Conservation (phyloP, 1,140 invertebrate species). For the Bombus fervidus region DNA sequence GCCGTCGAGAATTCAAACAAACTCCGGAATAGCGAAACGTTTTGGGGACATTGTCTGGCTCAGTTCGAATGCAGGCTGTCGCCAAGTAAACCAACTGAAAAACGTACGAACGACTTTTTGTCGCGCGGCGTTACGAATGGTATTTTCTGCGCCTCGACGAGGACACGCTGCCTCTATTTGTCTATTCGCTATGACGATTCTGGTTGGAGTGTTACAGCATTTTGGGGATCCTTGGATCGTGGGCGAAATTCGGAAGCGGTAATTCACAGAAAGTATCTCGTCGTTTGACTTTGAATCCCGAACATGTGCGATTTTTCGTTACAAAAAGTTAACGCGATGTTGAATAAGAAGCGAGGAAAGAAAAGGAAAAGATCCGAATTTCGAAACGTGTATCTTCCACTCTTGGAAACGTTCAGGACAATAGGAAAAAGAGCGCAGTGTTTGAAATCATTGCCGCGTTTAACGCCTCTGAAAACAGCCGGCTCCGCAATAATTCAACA, state of each 20-base stretch:
- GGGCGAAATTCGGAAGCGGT: neutral
- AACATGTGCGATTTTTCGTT: neutral
- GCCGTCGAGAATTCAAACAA: neutral
- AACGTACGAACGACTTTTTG: neutral
- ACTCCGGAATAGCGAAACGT: neutral
- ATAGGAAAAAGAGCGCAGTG: neutral
- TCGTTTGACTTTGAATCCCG: neutral
- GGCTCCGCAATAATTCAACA: conserved; percentile 6
- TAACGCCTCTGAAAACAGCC: neutral
- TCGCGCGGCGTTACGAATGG: neutral
- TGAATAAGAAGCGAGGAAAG: neutral
- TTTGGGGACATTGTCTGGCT: neutral
- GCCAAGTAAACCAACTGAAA: neutral
- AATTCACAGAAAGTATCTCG: neutral
- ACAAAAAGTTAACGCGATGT: neutral
- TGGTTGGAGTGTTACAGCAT: neutral
- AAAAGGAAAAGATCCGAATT: neutral
- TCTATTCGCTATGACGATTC: neutral
- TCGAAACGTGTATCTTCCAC: neutral
- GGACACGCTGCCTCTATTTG: neutral
- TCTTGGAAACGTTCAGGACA: neutral
- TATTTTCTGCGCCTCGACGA: neutral
- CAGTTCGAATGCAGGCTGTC: neutral
- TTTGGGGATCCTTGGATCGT: neutral
- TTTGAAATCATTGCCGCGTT: neutral